Evolutionary conservation across 2,888 invertebrate genomes (phyloP).

Genomic region (Podotricha telesiphe): DNA sequence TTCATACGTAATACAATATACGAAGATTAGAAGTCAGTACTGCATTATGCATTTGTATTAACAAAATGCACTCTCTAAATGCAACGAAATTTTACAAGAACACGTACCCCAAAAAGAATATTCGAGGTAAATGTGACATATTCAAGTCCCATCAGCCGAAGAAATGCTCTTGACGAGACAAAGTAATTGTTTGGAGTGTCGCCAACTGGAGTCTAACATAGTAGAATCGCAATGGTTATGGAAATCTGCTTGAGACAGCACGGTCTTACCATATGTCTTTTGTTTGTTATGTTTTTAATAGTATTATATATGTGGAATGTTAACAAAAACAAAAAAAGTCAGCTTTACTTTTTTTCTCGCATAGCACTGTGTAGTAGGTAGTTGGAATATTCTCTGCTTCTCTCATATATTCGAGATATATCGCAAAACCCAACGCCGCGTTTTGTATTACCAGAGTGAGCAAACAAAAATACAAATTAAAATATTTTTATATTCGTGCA

Average conservation of each 20-base stretch:
- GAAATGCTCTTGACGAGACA: slow-evolving; percentile 73
- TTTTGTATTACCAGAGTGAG: too few relatives aligned
- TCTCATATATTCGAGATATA: too few relatives aligned
- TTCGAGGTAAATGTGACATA: slow-evolving; percentile 50
- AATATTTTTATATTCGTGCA: too few relatives aligned
- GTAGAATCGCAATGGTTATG: slow-evolving; percentile 49
- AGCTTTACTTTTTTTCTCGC: too few relatives aligned
- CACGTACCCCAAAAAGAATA: slow-evolving; percentile 31
- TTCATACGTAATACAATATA: too few relatives aligned
- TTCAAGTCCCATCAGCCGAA: slow-evolving; percentile 67
- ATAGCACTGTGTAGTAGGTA: too few relatives aligned
- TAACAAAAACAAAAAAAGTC: too few relatives aligned
- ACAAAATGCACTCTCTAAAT: slow-evolving; percentile 7
- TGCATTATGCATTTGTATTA: slow-evolving; percentile 10
- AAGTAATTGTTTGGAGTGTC: slow-evolving; percentile 76
- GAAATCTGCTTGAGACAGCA: slow-evolving; percentile 63
- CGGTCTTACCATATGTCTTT: slow-evolving; percentile 50
- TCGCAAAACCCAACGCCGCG: too few relatives aligned
- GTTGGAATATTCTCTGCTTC: too few relatives aligned
- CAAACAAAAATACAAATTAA: too few relatives aligned
- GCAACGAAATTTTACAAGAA: slow-evolving; percentile 27
- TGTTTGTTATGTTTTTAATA: slow-evolving; percentile 30
- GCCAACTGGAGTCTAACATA: slow-evolving; percentile 57
- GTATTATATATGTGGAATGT: too few relatives aligned
- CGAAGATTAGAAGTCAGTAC: neutral